Evolutionary conservation across 2,888 invertebrate species (phyloP).

Genomic region (Hydrotaea cyrtoneurina): DNA sequence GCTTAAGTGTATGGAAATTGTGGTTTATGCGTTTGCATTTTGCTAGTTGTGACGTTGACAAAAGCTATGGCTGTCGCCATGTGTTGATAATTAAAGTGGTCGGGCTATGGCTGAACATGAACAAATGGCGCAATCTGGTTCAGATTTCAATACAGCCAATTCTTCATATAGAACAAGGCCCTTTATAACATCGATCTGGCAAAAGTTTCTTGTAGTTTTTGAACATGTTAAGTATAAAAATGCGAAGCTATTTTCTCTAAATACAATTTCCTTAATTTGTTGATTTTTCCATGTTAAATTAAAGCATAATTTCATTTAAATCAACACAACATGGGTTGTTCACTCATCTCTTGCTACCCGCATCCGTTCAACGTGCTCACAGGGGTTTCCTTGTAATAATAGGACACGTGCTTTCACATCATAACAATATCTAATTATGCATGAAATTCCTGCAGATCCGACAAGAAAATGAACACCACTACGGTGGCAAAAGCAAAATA

Average conservation of each 20-base stretch:
- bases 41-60: neutral
- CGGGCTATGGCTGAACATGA: too few relatives aligned
- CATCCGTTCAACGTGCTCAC: neutral
- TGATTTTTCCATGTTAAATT: constrained; percentile 19
- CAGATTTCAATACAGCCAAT: too few relatives aligned
- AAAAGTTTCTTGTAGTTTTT: too few relatives aligned
- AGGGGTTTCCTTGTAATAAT: neutral
- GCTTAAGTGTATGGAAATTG: neutral
- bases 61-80: too few relatives aligned
- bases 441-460: neutral
- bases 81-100: too few relatives aligned
- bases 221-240: too few relatives aligned
- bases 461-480: neutral
- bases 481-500: neutral
- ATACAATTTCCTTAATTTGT: neutral
- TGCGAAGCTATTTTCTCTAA: neutral
- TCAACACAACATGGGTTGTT: neutral
- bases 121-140: too few relatives aligned
- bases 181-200: too few relatives aligned
- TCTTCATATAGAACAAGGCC: too few relatives aligned
- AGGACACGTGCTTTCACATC: constrained; percentile 26
- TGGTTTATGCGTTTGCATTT: neutral
- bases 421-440: constrained; percentile 39
- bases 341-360: too few relatives aligned
- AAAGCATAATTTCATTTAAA: neutral